Percentiles rank a stretch among this genome's conserved stretches.
phyloP scores from a whole-genome alignment of 2,888 invertebrate genomes.

The Meloe dianella region DNA sequence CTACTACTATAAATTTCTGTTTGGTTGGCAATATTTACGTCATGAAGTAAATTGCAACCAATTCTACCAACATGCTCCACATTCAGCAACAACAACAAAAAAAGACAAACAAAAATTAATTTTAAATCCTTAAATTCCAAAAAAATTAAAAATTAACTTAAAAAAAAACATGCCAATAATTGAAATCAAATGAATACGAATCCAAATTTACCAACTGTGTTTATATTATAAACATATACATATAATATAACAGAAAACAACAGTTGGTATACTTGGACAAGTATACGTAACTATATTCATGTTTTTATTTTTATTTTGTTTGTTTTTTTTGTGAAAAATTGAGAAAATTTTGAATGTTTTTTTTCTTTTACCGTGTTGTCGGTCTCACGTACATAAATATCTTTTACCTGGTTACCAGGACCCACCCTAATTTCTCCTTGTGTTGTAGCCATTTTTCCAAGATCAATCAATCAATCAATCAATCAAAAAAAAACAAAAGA shows the following conservation, averaged over 20 bases:
- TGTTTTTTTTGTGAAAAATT: slow-evolving; percentile 36
- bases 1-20: background rate
- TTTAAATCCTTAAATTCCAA: too few relatives aligned
- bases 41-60: slow-evolving; percentile 40
- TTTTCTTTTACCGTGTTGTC: slow-evolving; percentile 66
- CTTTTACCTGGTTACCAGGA: slow-evolving; percentile 77
- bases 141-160: slow-evolving; percentile 34
- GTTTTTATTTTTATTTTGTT: slow-evolving; percentile 1
- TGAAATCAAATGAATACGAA: background rate
- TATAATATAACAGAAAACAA: background rate
- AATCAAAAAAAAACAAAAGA: slow-evolving; percentile 22
- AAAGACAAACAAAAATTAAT: too few relatives aligned
- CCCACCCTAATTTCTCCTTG: slow-evolving; percentile 81
- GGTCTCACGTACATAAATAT: slow-evolving; percentile 67
- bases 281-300: background rate
- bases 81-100: too few relatives aligned
- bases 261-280: background rate
- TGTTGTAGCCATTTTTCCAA: slow-evolving; percentile 65
- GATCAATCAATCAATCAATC: slow-evolving; percentile 10
- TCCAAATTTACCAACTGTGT: slow-evolving; percentile 14
- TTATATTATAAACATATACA: background rate
- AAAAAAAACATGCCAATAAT: slow-evolving; percentile 39
- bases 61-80: slow-evolving; percentile 39
- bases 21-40: slow-evolving; percentile 42
- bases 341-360: slow-evolving; percentile 39